Base-by-base conservation (phyloP, 2,113 vertebrate genomes). In the Cinclus cinclus region DNA sequence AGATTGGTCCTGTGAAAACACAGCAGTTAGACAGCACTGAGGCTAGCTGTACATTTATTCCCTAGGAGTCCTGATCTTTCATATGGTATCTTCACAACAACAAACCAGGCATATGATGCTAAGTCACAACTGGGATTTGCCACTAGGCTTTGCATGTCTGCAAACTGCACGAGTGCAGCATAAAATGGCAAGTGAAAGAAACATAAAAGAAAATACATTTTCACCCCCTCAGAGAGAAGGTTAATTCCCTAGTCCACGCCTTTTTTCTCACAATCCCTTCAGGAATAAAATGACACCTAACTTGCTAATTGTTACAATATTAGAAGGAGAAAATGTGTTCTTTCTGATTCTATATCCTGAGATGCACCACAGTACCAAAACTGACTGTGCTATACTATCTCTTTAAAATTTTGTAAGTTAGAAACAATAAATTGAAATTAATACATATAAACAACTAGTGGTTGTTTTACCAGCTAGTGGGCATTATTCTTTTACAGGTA, bases 131-230 rank as follows among this genome's bases (percentile, higher is more conserved):
- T 94, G 46, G 59, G 71, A 79, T 63, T 79, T 95, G 44, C 37
- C 83, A 21, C n/a, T 7, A 35, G 37, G 53, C 28, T 70, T 56
- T 84, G 79, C 31, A 56, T 68, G 42, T 39, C 80, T 94, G 30
- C 41, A 84, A 85, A 91, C 17, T 73, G 44, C 58, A 94, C 17
- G 18, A 42, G 39, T 49, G 76, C 70, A 94, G 63, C 89, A 77
- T 82, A 95, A 94, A 95, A 62, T 83, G 64, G 74, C 55, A 91
- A 96, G 73, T 21, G 41, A 69, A 92, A 52, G 39, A 41, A 44
- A 53, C 2, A 56, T 30, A 13, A 83, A 65, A 95, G 41, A 56
- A 83, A 87, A 95, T 64, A 89, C 16, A 59, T 92, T 75, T 82
- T 94, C 25, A 10, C 28, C 15, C n/a, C 7, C 30, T 83, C 78